These are phyloP conservation scores for Carabus problematicus DNA, from an alignment of 2,888 invertebrate genomes.

Conservation along the genomic window DNA sequence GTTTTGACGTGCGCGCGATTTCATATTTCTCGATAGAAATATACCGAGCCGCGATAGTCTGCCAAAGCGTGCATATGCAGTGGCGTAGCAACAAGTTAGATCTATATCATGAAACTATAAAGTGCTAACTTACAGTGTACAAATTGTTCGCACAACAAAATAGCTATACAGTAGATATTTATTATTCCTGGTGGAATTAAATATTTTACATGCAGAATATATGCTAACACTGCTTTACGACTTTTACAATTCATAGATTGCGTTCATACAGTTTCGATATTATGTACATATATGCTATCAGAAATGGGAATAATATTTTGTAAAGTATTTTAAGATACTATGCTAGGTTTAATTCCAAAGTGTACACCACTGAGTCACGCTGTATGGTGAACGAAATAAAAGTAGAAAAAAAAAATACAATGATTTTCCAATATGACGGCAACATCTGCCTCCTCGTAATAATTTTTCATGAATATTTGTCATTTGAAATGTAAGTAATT, in stretches of 20 bases:
- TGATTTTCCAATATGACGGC: conserved; percentile 41
- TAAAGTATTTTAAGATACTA: background rate
- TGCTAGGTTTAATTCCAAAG: background rate
- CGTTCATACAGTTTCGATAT: background rate
- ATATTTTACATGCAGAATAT: too few relatives aligned
- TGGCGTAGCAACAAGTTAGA: conserved; percentile 10
- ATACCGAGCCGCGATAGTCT: background rate
- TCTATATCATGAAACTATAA: background rate
- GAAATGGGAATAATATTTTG: background rate
- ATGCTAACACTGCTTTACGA: too few relatives aligned
- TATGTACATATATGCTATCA: background rate
- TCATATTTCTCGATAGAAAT: conserved; percentile 37
- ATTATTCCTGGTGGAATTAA: too few relatives aligned
- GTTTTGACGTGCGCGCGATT: conserved; percentile 46
- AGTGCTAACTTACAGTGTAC: too few relatives aligned
- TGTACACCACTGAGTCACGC: background rate
- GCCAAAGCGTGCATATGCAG: conserved; percentile 1
- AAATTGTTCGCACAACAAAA: too few relatives aligned
- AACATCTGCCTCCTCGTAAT: conserved; percentile 40
- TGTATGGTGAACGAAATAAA: background rate
- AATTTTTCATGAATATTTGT: conserved; percentile 42
- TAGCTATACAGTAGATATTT: too few relatives aligned
- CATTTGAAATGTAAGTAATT: conserved; percentile 42
- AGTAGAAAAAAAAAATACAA: conserved; percentile 30
- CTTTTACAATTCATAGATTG: background rate